A percentile compares a stretch with the other conserved stretches of the same genome.
Evolutionary conservation across 2,797 vertebrate genomes (phyloP).

Genomic region (Sebastes oblongus): DNA sequence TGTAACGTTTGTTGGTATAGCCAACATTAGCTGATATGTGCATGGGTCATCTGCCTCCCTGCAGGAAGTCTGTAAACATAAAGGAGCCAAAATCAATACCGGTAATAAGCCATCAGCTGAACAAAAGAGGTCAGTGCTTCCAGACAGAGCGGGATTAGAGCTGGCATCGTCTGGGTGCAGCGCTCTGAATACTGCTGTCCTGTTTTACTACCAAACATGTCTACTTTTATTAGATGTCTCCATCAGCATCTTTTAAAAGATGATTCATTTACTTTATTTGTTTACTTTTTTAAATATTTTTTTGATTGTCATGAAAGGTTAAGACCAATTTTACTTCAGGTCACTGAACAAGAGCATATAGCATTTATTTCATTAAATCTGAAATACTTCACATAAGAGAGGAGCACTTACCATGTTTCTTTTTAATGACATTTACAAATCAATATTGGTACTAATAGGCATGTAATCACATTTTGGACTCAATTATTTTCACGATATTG

Average conservation of each 20-base stretch:
- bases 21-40: constrained; percentile 63
- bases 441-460: not conserved
- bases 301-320: not conserved
- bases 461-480: not conserved
- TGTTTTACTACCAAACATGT: constrained; percentile 18
- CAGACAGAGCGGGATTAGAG: constrained; percentile 65
- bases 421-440: not conserved
- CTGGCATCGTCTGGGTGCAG: constrained; percentile 46
- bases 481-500: not conserved
- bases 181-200: not conserved
- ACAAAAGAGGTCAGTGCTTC: constrained; percentile 76
- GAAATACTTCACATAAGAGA: not conserved
- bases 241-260: not conserved
- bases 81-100: constrained; percentile 77
- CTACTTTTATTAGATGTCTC: constrained; percentile 12
- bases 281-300: not conserved
- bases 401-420: not conserved
- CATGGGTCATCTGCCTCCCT: constrained; percentile 55
- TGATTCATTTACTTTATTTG: not conserved
- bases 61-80: constrained; percentile 61
- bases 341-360: not conserved
- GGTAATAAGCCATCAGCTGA: constrained; percentile 71
- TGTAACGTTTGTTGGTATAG: constrained; percentile 4
- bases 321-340: not conserved
- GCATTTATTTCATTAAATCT: not conserved